Evolutionary conservation across 2,797 vertebrate species (phyloP).

Genomic region (Cichlasoma orientale): DNA sequence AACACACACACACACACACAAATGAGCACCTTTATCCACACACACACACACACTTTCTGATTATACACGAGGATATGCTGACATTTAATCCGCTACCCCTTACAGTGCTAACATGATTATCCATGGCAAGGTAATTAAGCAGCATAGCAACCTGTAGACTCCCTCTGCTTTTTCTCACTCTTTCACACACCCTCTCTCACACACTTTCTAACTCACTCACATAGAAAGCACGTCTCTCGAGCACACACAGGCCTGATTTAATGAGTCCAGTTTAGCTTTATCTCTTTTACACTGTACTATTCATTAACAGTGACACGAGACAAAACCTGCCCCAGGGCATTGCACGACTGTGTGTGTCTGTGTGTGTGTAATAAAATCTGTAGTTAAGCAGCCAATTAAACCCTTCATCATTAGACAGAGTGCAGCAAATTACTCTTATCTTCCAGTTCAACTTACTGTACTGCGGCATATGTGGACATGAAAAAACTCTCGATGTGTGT

Average conservation of each 20-base stretch:
- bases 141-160: constrained; percentile 60
- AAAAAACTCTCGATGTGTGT: neutral
- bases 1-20: neutral
- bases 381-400: constrained; percentile 62
- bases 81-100: constrained; percentile 67
- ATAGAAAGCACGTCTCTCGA: constrained; percentile 18
- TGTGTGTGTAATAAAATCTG: constrained; percentile 44
- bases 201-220: constrained; percentile 8
- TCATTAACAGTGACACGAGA: constrained; percentile 62
- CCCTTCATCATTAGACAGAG: constrained; percentile 40
- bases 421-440: constrained; percentile 38
- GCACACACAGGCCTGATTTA: constrained; percentile 34
- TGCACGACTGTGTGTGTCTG: constrained; percentile 4
- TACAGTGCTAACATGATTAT: constrained; percentile 64
- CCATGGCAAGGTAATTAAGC: constrained; percentile 70
- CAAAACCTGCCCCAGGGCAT: constrained; percentile 28
- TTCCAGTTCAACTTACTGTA: constrained; percentile 7
- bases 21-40: neutral
- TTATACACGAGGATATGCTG: constrained; percentile 49
- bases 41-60: constrained; percentile 12
- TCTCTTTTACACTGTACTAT: constrained; percentile 55
- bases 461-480: neutral
- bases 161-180: neutral
- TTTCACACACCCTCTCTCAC: constrained; percentile 4
- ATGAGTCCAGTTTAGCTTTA: constrained; percentile 58